A percentile compares a stretch with the other conserved stretches of the same genome.
Evolutionary conservation across 2,113 vertebrate species (phyloP).

Genomic region (Nerophis ophidion): DNA sequence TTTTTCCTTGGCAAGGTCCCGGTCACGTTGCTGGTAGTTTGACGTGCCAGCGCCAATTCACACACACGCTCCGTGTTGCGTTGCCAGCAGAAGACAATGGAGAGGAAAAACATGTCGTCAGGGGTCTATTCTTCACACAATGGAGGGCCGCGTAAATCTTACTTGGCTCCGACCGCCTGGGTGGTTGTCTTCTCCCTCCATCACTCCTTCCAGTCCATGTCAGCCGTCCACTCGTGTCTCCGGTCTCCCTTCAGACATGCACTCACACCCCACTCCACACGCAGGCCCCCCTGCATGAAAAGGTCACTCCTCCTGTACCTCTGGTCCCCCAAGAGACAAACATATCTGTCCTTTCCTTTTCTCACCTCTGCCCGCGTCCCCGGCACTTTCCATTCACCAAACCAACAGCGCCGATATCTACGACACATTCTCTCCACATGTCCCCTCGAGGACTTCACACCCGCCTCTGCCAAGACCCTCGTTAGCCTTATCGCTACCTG

Average conservation of each 20-base stretch:
- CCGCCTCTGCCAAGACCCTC: constrained; percentile 29
- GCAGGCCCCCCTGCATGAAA: not conserved
- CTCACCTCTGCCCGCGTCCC: not conserved
- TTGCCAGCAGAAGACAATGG: not conserved
- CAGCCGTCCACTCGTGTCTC: constrained; percentile 14
- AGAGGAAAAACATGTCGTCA: constrained; percentile 1
- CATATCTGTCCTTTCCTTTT: constrained; percentile 7
- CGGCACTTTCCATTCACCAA: not conserved
- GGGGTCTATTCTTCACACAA: not conserved
- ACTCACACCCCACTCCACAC: constrained; percentile 3
- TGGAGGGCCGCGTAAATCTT: not conserved
- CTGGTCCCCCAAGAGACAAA: constrained; percentile 5
- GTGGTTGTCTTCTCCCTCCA: not conserved
- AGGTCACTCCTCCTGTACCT: not conserved
- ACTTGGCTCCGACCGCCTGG: not conserved
- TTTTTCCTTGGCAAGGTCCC: constrained; percentile 9
- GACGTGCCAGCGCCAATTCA: constrained; percentile 21
- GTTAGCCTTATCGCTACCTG: constrained; percentile 41
- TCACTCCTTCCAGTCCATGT: constrained; percentile 19
- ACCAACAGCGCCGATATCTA: constrained; percentile 6
- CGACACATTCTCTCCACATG: constrained; percentile 7
- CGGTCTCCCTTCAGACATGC: constrained; percentile 17
- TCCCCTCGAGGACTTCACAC: constrained; percentile 17
- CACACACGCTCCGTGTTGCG: not conserved
- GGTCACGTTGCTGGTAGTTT: constrained; percentile 12